phyloP scores from a whole-genome alignment of 2,888 invertebrate species.

The Drosophila parthenogenetica region DNA sequence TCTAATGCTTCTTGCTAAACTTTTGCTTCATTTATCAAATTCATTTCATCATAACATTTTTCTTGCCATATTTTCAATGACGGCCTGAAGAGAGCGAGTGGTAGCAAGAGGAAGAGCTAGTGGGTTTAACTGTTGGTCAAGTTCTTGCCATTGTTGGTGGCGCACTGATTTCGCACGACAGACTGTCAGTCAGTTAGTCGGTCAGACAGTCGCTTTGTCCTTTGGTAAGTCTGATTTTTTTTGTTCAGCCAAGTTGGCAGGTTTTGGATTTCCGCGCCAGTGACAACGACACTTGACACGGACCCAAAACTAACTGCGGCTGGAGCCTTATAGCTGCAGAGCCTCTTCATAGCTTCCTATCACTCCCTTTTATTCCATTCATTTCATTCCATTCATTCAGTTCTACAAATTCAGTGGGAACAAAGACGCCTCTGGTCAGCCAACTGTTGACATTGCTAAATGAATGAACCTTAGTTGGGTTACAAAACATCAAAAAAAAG shows the following conservation, averaged over 20 bases:
- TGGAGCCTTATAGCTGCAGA: conserved; percentile 1
- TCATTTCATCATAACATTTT: conserved; percentile 69
- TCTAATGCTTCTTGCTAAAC: conserved; percentile 20
- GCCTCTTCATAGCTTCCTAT: conserved; percentile 18
- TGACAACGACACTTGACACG: conserved; percentile 73
- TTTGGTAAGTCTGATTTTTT: conserved; percentile 27
- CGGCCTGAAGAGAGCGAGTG: background rate
- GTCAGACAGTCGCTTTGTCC: conserved; percentile 13
- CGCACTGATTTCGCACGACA: conserved; percentile 62
- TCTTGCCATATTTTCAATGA: conserved; percentile 57
- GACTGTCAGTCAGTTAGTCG: conserved; percentile 33
- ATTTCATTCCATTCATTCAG: conserved; percentile 25
- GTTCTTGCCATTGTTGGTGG: conserved; percentile 40
- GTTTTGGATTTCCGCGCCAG: conserved; percentile 67
- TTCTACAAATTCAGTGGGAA: conserved; percentile 53
- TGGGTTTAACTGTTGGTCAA: conserved; percentile 32
- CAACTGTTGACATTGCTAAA: conserved; percentile 77
- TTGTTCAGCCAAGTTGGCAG: conserved; percentile 36
- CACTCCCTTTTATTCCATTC: conserved; percentile 18
- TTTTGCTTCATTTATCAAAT: conserved; percentile 66
- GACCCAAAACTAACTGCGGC: conserved; percentile 58
- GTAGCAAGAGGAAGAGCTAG: background rate
- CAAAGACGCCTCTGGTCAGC: conserved; percentile 72
- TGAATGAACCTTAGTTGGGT: conserved; percentile 72
- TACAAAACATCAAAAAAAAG: conserved; percentile 54